Evolutionary conservation across 2,797 vertebrate species (phyloP), one percentile per base, ranked within the genome.

Genomic region (Manis pentadactyla): DNA sequence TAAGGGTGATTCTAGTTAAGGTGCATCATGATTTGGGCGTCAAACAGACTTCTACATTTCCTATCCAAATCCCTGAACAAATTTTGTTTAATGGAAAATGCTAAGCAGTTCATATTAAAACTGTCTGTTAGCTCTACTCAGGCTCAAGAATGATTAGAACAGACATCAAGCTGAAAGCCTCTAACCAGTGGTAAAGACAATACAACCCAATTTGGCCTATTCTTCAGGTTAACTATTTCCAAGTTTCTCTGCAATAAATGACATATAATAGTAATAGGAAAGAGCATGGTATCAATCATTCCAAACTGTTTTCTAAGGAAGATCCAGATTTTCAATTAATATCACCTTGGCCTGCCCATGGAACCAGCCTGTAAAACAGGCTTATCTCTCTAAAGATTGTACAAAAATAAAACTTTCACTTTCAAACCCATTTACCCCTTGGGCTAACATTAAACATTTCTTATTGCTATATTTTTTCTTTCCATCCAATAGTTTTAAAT

Each of bases 81-180:
- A 66, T 90, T 73, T 84, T 85, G 18, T 93, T 96, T 96, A 97
- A 86, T 29, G 53, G 75, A 73, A 95, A 94, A 59, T 81, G 34
- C 90, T 79, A 95, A 95, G 61, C 2, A 23, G 2, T 94, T 97
- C 4, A 46, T 95, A 82, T 94, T 88, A 90, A 61, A 89, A 59
- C 49, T 89, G 42, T 10, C 69, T 79, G 15, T 59, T 39, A 11
- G 7, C 27, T 14, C 19, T 34, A 5, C n/a, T 66, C 0, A 21
- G 9, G 13, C 27, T 75, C 18, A 12, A 39, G 66, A 61, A 39
- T 37, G 37, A 74, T 53, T 69, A 1, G 7, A 94, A 51, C 3
- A 21, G 25, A 92, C 81, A 64, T 2, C 3, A 66, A 4, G 59
- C 61, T 97, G 64, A 97, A 95, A 87, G 29, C 34, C 94, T 95